Conservation (phyloP, 2,113 vertebrate genomes). For the Dromiciops gliroides region DNA sequence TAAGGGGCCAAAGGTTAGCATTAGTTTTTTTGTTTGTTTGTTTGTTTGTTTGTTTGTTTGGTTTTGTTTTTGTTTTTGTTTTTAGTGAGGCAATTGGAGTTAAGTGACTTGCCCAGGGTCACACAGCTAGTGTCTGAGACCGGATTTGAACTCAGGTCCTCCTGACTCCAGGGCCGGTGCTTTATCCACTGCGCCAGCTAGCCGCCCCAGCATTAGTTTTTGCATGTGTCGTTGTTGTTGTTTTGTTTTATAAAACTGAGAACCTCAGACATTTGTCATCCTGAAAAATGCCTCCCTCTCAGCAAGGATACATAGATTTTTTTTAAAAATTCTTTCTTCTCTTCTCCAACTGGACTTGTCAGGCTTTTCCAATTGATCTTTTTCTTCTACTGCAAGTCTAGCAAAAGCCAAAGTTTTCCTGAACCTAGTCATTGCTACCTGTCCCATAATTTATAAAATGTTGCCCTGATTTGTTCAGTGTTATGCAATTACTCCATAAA, state of each 20-base stretch:
- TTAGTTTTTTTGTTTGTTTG: neutral
- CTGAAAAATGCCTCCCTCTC: constrained; percentile 71
- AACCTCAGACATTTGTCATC: constrained; percentile 69
- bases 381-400: constrained; percentile 27
- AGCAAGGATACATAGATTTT: constrained; percentile 59
- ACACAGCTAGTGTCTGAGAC: too few relatives aligned
- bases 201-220: too few relatives aligned
- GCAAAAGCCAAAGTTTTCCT: constrained; percentile 63
- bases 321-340: constrained; percentile 45
- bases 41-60: too few relatives aligned
- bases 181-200: too few relatives aligned
- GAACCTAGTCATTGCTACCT: neutral
- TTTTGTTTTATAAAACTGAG: constrained; percentile 59
- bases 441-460: constrained; percentile 65
- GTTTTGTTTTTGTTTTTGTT: too few relatives aligned
- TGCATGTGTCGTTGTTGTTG: too few relatives aligned
- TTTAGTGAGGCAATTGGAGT: too few relatives aligned
- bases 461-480: constrained; percentile 53
- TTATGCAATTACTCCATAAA: constrained; percentile 64
- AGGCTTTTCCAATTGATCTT: constrained; percentile 45
- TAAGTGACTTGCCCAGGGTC: too few relatives aligned
- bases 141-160: too few relatives aligned
- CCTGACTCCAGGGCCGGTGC: too few relatives aligned
- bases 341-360: constrained; percentile 65
- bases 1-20: constrained; percentile 62